Percentiles rank a stretch among this genome's conserved stretches.
phyloP scores from a whole-genome alignment of 2,113 vertebrate genomes.

The Callocephalon fimbriatum region DNA sequence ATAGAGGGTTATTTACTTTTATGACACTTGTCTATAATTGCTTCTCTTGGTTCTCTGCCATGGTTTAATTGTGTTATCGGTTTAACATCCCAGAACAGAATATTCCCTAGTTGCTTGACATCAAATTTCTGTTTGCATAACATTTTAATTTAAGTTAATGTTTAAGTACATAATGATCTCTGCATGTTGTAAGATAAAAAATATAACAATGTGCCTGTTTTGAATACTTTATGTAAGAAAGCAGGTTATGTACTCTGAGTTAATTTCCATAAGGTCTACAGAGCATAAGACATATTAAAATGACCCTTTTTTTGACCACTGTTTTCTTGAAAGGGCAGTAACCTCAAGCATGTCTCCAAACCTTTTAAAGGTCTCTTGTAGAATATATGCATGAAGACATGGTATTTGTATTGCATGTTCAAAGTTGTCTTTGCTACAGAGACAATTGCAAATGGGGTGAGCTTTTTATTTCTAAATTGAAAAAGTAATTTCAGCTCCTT shows the following conservation, averaged over 20 bases:
- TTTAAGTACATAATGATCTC: background rate
- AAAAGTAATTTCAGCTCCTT: background rate
- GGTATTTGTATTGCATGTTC: background rate
- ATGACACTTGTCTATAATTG: background rate
- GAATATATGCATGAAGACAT: background rate
- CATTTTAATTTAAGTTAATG: conserved; percentile 13
- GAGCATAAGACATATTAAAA: background rate
- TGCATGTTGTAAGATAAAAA: background rate
- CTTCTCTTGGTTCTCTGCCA: background rate
- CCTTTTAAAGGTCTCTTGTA: background rate
- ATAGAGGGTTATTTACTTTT: background rate
- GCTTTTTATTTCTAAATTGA: background rate
- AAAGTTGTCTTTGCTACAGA: background rate
- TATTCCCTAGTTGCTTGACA: background rate
- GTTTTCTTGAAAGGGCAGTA: background rate
- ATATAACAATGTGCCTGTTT: background rate
- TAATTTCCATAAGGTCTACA: background rate
- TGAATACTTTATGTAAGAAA: background rate
- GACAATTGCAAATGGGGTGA: background rate
- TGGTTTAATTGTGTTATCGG: background rate
- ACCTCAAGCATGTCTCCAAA: background rate
- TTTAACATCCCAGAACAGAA: background rate
- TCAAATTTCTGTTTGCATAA: background rate
- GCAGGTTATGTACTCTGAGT: background rate
- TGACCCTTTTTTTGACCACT: background rate